Conservation (phyloP, 2,888 invertebrate genomes). For the Iphiclides podalirius region DNA sequence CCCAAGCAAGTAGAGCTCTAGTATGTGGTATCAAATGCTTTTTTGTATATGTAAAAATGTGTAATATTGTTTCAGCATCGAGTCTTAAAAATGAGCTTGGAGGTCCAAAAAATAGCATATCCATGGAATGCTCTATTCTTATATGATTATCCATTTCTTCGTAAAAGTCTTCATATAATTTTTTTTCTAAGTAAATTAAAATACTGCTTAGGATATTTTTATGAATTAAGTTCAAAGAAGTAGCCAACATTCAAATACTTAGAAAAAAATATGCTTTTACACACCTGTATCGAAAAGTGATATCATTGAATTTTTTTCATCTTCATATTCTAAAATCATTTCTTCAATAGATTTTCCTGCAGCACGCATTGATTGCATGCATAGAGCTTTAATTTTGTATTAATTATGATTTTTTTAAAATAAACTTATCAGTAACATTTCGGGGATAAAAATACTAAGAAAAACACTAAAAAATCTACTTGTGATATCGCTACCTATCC, state of each 20-base stretch:
- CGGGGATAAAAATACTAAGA: too few relatives aligned
- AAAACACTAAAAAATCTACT: too few relatives aligned
- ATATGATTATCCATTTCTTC: slow-evolving; percentile 60
- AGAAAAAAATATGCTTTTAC: too few relatives aligned
- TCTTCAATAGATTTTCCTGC: slow-evolving; percentile 53
- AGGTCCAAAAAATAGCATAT: slow-evolving; percentile 68
- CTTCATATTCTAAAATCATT: slow-evolving; percentile 55
- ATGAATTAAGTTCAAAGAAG: too few relatives aligned
- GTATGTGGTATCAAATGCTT: slow-evolving; percentile 58
- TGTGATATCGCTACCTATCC: too few relatives aligned
- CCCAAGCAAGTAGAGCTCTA: slow-evolving; percentile 62
- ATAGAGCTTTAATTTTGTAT: slow-evolving; percentile 8
- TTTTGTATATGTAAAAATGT: slow-evolving; percentile 53
- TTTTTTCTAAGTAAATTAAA: neutral
- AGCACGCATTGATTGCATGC: slow-evolving; percentile 4
- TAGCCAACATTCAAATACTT: too few relatives aligned
- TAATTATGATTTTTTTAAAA: too few relatives aligned
- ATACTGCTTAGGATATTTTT: too few relatives aligned
- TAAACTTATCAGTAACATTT: too few relatives aligned
- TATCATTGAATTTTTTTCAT: slow-evolving; percentile 68
- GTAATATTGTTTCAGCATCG: slow-evolving; percentile 63
- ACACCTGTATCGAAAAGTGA: slow-evolving; percentile 51
- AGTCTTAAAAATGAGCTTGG: slow-evolving; percentile 59
- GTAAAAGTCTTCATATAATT: slow-evolving; percentile 58
- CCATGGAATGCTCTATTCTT: slow-evolving; percentile 54